Evolutionary conservation across 2,113 vertebrate genomes (phyloP), one percentile per base, ranked within the genome.

Genomic region (Passer montanus): DNA sequence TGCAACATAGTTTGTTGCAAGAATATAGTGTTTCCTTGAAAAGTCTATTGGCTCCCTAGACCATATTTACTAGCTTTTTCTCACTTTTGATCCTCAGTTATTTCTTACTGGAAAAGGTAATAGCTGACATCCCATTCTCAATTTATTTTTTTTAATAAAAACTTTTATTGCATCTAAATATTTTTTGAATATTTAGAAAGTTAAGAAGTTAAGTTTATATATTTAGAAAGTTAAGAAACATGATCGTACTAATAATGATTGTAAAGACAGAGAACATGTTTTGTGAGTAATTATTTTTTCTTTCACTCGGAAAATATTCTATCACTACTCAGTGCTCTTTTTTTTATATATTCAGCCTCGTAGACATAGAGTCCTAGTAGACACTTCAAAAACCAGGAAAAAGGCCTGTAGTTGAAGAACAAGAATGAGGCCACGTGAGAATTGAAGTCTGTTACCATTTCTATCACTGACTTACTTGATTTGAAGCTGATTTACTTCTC

Each of bases 311-410:
- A 79, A 70, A 72, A 52, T 28, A 43, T 27, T 14, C 6, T 41
- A 9, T 30, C 5, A 20, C 8, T 84, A 49, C 3, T 60, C 26
- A 7, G 2, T 47, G 9, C 0, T n/a, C 35, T 60, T 84, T 56
- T 58, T 3, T 44, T 72, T 62, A 14, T 11, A 20, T 39, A 60
- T 19, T 19, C 10, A 49, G 6, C 44, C 59, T 79, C 33, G 26
- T 37, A 35, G 13, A 41, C 39, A 41, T n/a, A 7, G 11, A 76
- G n/a, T 79, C 1, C 0, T 18, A 43, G 7, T 28, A 35, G 15
- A 46, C 7, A 21, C 12, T 63, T 49, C 24, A 52, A 7, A 94
- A 20, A 52, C 14, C 13, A 33, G 7, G 12, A 43, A 80, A 55
- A 23, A 77, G 4, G 3, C 2, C 3, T 52, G 11, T 35, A 35